Percentiles rank a stretch among this genome's conserved stretches.
These are phyloP conservation scores for Mechanitis messenoides DNA, from an alignment of 2,888 invertebrate genomes.

Conservation along the genomic window DNA sequence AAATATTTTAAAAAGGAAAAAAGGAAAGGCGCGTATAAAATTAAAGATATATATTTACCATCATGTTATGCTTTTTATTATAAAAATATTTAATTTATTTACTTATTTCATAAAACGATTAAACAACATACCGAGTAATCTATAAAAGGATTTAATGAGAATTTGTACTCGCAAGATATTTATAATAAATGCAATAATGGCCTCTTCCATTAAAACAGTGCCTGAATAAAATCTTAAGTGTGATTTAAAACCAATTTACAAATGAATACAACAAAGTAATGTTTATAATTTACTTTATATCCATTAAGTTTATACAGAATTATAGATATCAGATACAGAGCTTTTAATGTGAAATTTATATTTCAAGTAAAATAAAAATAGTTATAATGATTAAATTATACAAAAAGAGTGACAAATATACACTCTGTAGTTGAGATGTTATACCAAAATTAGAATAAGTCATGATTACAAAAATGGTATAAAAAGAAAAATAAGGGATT, in stretches of 20 bases:
- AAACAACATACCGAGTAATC: constrained; percentile 11
- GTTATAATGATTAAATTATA: no score
- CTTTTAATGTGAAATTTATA: not conserved
- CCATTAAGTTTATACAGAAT: not conserved
- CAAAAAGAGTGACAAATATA: no score
- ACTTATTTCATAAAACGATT: constrained; percentile 12
- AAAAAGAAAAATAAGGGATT: no score
- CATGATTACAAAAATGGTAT: no score
- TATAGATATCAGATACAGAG: not conserved
- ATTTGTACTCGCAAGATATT: constrained; percentile 13
- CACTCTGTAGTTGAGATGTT: no score
- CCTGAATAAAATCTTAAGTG: constrained; percentile 10
- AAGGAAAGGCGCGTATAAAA: no score
- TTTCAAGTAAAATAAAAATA: no score
- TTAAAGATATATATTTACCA: no score
- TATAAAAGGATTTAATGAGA: constrained; percentile 13
- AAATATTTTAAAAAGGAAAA: no score
- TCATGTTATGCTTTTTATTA: not conserved
- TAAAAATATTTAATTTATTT: constrained; percentile 9
- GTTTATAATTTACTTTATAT: not conserved
- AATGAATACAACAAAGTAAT: not conserved
- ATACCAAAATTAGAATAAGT: no score
- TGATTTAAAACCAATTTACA: constrained; percentile 4
- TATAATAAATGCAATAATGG: constrained; percentile 10
- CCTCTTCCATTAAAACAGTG: constrained; percentile 8